These are phyloP conservation scores for Neelides sp. DNA, from an alignment of 1,140 invertebrate species.

Conservation along the genomic window DNA sequence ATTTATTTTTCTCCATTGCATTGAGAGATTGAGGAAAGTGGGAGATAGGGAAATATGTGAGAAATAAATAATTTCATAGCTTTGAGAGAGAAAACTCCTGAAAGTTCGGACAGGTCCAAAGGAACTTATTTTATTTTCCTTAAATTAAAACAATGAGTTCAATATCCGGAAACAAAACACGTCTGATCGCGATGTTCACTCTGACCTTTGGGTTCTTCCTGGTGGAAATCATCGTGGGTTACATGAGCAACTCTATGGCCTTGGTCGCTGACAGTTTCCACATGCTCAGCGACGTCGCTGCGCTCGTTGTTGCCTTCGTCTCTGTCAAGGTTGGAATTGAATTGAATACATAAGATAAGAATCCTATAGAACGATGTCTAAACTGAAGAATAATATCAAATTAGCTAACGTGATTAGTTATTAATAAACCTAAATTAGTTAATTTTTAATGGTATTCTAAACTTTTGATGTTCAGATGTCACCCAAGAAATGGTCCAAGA, in stretches of 20 bases:
- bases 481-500: constrained; percentile 85
- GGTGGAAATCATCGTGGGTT: constrained; percentile 78
- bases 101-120: too few species aligned
- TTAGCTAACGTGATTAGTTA: too few species aligned
- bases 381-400: background rate
- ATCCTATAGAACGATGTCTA: background rate
- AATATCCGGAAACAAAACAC: constrained; percentile 82
- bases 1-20: too few species aligned
- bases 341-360: too few species aligned
- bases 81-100: too few species aligned
- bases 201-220: constrained; percentile 73
- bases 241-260: constrained; percentile 82
- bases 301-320: constrained; percentile 72
- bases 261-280: constrained; percentile 85
- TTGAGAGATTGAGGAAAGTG: too few species aligned
- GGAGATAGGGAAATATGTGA: too few species aligned
- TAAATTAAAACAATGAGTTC: constrained; percentile 54
- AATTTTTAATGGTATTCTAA: background rate
- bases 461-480: constrained; percentile 56
- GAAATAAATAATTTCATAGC: too few species aligned
- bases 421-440: background rate
- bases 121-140: too few species aligned
- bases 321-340: constrained; percentile 68
- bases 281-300: constrained; percentile 81
- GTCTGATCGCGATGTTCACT: constrained; percentile 78